Evolutionary conservation across 37 sponge, comb jelly and placozoan genomes (phyloP).

Genomic region (Aplysina aerophoba): DNA sequence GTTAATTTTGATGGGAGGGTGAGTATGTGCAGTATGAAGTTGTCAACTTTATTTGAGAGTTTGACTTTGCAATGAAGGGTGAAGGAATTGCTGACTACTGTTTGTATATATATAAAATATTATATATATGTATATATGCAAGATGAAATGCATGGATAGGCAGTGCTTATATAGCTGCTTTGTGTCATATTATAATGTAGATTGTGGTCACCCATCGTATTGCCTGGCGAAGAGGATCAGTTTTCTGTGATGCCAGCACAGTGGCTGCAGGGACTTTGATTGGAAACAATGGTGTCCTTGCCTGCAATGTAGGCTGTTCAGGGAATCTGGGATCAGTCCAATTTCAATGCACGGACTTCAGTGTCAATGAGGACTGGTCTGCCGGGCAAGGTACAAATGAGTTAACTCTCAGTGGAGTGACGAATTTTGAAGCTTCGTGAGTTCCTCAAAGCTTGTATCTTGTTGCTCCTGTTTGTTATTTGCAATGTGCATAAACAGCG

Average conservation of each 20-base stretch:
- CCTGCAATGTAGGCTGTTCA: slow-evolving; percentile 36
- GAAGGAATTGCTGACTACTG: too few species aligned
- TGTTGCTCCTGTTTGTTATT: too few species aligned
- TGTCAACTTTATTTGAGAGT: too few species aligned
- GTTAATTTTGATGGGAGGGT: slow-evolving; percentile 4
- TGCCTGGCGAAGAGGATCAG: slow-evolving; percentile 33
- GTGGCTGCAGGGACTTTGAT: background rate
- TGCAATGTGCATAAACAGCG: too few species aligned
- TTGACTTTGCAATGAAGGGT: too few species aligned
- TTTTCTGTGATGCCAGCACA: background rate
- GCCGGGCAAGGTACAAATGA: slow-evolving; percentile 30
- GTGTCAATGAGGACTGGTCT: slow-evolving; percentile 48
- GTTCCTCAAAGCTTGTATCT: background rate
- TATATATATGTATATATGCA: too few species aligned
- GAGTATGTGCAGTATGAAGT: background rate
- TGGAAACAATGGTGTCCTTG: slow-evolving; percentile 7
- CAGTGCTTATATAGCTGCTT: background rate
- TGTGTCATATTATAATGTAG: background rate
- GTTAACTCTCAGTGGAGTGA: background rate
- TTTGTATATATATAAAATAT: too few species aligned
- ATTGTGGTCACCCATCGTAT: slow-evolving; percentile 52
- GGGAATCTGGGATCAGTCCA: slow-evolving; percentile 23
- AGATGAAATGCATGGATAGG: too few species aligned
- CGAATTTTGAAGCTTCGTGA: slow-evolving; percentile 50
- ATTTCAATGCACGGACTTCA: slow-evolving; percentile 50